phyloP scores from a whole-genome alignment of 2,888 invertebrate species.

The Eucera pruinosa region DNA sequence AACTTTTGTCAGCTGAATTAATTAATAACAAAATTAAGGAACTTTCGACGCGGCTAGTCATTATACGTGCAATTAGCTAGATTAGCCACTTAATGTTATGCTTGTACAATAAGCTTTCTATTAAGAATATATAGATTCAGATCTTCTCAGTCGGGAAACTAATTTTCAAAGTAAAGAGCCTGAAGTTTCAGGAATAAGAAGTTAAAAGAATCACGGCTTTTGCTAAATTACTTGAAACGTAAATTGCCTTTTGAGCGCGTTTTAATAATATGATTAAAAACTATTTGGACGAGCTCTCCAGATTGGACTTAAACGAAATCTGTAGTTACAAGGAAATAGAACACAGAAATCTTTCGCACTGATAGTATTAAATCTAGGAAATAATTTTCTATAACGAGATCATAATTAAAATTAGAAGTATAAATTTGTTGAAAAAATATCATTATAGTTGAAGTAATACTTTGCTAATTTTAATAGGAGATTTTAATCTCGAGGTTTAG shows the following conservation, averaged over 20 bases:
- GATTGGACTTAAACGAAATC: not conserved
- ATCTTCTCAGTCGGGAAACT: not conserved
- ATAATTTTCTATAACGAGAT: too few species aligned
- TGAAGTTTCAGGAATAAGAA: not conserved
- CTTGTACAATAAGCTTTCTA: not conserved
- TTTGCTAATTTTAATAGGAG: too few species aligned
- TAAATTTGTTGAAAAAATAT: too few species aligned
- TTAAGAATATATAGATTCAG: not conserved
- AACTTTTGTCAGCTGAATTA: conserved; percentile 3
- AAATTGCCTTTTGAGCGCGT: not conserved
- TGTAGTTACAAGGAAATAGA: not conserved
- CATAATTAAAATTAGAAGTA: too few species aligned
- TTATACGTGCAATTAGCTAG: not conserved
- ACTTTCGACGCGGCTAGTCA: not conserved
- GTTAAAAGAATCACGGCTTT: not conserved
- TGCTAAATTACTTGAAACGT: not conserved
- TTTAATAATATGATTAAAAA: not conserved
- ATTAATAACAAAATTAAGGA: conserved; percentile 1
- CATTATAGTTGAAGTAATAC: too few species aligned
- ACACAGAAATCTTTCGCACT: not conserved
- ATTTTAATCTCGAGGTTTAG: too few species aligned
- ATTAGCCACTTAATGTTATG: not conserved
- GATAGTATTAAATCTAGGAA: too few species aligned
- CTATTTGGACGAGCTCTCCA: not conserved
- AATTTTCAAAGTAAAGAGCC: not conserved